Base-by-base conservation (phyloP, 2,888 invertebrate genomes). In the Dorcus hopei region DNA sequence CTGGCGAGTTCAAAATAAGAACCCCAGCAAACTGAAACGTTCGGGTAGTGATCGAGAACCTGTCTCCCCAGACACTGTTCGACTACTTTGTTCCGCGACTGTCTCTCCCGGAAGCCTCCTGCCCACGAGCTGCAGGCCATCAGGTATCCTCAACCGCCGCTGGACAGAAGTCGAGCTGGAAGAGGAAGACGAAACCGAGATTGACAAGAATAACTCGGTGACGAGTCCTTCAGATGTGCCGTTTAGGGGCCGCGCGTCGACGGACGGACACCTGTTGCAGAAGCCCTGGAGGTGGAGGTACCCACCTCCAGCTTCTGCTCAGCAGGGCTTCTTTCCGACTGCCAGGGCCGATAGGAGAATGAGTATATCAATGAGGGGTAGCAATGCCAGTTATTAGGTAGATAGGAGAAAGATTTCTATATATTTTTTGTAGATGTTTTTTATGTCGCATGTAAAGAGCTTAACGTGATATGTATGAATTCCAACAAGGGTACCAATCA, bases 341-440 rank as follows among this genome's bases (percentile, higher is more conserved):
- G 80, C 81, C 61, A 80, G 80, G 3, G 82, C 85, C 0, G 84
- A 85, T 49, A 80, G 90, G 39, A 80, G 91, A 61, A 90, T 91
- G 88, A 90, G 90, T 72, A 90, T 91, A 61, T 89, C 90, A 42
- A 89, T 90, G 83, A 80, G 83, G 60, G 88, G 88, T 52, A 85
- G 84, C 71, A 85, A 84, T 63, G 79, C 83, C 11, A 85, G 80
- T 68, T 80, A 76, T 69, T 80, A 68, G 69, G 54, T 47, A 77
- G 23, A 45, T 41, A 80, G 81, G 58, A 81, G 26, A 51, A 40
- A 40, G 38, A 38, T 51, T 38, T 51, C 26, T 16, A 23, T 47
- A 47, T 47, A 47, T 33, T 26, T 42, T 7, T 47, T 47, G 23
- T 9, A 47, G n/a, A 47, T 16, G 11, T 19, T 47, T 33, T 47